Base-by-base conservation (phyloP, 2,113 vertebrate genomes). In the Muntiacus reevesi region DNA sequence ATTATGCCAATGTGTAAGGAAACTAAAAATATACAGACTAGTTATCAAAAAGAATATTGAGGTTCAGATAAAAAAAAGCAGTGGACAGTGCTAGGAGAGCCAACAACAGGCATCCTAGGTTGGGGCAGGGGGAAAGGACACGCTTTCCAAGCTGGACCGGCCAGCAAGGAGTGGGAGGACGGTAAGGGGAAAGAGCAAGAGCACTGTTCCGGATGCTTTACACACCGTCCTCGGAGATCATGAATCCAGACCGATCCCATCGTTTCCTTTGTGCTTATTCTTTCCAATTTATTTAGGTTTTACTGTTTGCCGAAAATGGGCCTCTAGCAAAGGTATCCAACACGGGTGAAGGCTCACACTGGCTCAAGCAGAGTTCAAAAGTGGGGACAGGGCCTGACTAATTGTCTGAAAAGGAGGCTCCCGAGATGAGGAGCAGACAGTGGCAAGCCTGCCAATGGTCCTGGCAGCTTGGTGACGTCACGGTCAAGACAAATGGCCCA, bases 271-370 rank as follows among this genome's bases (percentile, higher is more conserved):
- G n/a, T 30, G 43, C 47, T 36, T 84, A 87, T 50, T 97, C 79
- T 88, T 95, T 87, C 55, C 71, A 47, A 25, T 92, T 97, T 92
- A 97, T 97, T 95, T 87, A 82, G 71, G 86, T 33, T 94, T 94
- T 79, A 87, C 33, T 30, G 5, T 74, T 47, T 14, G 27, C 60
- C 76, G 36, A 64, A 92, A 91, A 92, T 14, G 7, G 27, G 54
- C 76, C 47, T 40, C 14, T 30, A 47, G 16, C 55, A 86, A 95
- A 97, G 33, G 15, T 59, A 87, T 23, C 62, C 81, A 88, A 88
- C 60, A 74, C 3, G 82, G 28, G n/a, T 27, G 15, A 97, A 87
- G 94, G 87, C 40, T 45, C n/a, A 62, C 30, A 17, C 62, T 27
- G 64, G 21, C 27, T 23, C 17, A 25, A 81, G 40, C 27, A 50